A percentile compares a stretch with the other conserved stretches of the same genome.
Evolutionary conservation across 1,140 invertebrate genomes (phyloP).

Genomic region (Drosophila micromelanica): DNA sequence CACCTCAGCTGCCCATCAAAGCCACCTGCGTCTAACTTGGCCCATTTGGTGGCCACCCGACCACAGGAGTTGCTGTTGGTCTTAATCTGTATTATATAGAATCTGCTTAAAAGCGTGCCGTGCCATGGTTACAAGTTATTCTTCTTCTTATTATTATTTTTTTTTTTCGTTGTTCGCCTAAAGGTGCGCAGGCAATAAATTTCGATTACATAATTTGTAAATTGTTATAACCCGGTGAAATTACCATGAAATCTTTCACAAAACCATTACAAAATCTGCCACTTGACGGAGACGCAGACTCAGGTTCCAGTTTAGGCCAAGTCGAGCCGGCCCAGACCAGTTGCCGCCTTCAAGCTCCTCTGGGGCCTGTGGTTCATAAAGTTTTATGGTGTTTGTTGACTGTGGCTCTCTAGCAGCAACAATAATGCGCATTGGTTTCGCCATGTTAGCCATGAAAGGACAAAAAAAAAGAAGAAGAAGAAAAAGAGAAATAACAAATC

Average conservation of each 20-base stretch:
- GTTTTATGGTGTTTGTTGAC: slow-evolving; percentile 70
- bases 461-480: slow-evolving; percentile 24
- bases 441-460: slow-evolving; percentile 56
- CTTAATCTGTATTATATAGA: neutral
- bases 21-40: slow-evolving; percentile 60
- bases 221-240: slow-evolving; percentile 79
- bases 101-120: slow-evolving; percentile 26
- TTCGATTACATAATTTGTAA: slow-evolving; percentile 81
- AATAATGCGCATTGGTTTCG: slow-evolving; percentile 55
- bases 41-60: slow-evolving; percentile 13
- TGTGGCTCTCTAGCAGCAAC: slow-evolving; percentile 37
- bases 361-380: slow-evolving; percentile 54
- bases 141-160: neutral
- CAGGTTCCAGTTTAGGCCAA: neutral
- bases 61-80: slow-evolving; percentile 3
- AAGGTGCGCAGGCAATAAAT: slow-evolving; percentile 64
- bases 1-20: slow-evolving; percentile 68
- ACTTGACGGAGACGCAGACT: slow-evolving; percentile 51
- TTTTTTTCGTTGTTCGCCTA: slow-evolving; percentile 3
- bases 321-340: neutral
- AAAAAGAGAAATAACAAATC: neutral
- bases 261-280: slow-evolving; percentile 75
- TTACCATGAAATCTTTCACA: slow-evolving; percentile 80
- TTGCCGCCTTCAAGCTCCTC: neutral
- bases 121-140: neutral